phyloP scores from a whole-genome alignment of 2,888 invertebrate genomes.

The Oegoconia quadripuncta region DNA sequence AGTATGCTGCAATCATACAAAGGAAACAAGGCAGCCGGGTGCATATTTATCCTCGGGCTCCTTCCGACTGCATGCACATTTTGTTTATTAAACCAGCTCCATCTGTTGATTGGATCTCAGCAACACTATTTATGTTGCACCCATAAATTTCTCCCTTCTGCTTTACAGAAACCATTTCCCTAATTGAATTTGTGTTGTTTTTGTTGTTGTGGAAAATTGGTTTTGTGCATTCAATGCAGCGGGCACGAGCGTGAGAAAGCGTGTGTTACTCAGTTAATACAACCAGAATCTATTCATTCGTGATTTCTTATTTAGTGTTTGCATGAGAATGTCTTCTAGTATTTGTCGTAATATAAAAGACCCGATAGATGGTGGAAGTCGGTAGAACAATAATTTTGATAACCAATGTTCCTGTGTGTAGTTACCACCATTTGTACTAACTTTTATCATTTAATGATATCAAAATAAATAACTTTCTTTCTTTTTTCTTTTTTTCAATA shows the following conservation, averaged over 20 bases:
- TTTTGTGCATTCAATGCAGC: slow-evolving; percentile 55
- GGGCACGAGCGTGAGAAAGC: slow-evolving; percentile 67
- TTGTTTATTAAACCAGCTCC: slow-evolving; percentile 38
- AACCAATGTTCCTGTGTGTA: too few species aligned
- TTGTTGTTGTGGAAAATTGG: slow-evolving; percentile 68
- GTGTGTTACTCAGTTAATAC: slow-evolving; percentile 44
- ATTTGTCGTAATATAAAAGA: slow-evolving; percentile 30
- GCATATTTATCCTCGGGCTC: slow-evolving; percentile 5
- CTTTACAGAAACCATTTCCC: slow-evolving; percentile 61
- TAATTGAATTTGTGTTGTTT: slow-evolving; percentile 76
- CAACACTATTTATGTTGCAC: slow-evolving; percentile 51
- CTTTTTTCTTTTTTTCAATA: too few species aligned
- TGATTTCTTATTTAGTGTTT: slow-evolving; percentile 41
- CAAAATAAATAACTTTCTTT: too few species aligned
- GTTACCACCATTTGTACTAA: too few species aligned
- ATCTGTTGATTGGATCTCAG: slow-evolving; percentile 56
- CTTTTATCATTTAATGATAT: too few species aligned
- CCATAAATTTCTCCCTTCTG: slow-evolving; percentile 58
- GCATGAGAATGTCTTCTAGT: slow-evolving; percentile 36
- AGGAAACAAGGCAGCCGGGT: slow-evolving; percentile 5
- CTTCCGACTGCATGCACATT: slow-evolving; percentile 18
- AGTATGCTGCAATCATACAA: background rate
- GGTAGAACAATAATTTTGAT: background rate
- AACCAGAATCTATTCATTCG: slow-evolving; percentile 41
- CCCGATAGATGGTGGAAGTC: too few species aligned